Percentiles rank a stretch among this genome's conserved stretches.
These are phyloP conservation scores for Drosophila parvula DNA, from an alignment of 1,140 invertebrate species.

Conservation along the genomic window DNA sequence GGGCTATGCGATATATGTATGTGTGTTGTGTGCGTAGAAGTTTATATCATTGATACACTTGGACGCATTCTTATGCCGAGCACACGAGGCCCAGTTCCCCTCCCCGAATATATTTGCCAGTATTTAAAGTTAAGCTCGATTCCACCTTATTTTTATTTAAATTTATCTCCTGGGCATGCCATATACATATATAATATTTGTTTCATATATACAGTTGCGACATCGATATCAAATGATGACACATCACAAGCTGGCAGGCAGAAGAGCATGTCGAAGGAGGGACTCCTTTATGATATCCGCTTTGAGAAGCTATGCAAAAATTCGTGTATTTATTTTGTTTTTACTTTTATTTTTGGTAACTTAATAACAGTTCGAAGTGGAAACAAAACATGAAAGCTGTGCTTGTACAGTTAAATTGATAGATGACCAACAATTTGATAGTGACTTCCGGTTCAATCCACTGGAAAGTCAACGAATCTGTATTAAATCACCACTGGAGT, in stretches of 20 bases:
- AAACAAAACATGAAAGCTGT: background rate
- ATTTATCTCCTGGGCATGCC: constrained; percentile 2
- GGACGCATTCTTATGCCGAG: constrained; percentile 61
- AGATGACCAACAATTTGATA: constrained; percentile 6
- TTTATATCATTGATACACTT: constrained; percentile 75
- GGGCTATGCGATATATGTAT: background rate
- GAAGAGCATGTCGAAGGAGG: no score
- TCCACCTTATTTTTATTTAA: constrained; percentile 30
- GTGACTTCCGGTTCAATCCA: background rate
- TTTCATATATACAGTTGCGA: background rate
- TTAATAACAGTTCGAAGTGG: constrained; percentile 3
- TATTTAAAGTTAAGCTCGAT: constrained; percentile 32
- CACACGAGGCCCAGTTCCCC: background rate
- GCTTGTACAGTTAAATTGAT: background rate
- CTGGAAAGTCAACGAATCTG: background rate
- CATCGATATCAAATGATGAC: constrained; percentile 38
- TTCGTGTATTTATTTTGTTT: constrained; percentile 10
- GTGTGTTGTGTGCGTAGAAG: constrained; percentile 48
- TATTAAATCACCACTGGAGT: background rate
- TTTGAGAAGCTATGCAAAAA: background rate
- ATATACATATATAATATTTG: background rate
- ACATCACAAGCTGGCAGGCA: constrained; percentile 17
- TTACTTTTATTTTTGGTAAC: constrained; percentile 11
- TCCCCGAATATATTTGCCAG: constrained; percentile 6
- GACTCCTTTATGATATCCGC: constrained; percentile 24